A percentile compares a stretch with the other conserved stretches of the same genome.
Evolutionary conservation across 1,140 invertebrate species (phyloP).

Genomic region (Atta colombica): DNA sequence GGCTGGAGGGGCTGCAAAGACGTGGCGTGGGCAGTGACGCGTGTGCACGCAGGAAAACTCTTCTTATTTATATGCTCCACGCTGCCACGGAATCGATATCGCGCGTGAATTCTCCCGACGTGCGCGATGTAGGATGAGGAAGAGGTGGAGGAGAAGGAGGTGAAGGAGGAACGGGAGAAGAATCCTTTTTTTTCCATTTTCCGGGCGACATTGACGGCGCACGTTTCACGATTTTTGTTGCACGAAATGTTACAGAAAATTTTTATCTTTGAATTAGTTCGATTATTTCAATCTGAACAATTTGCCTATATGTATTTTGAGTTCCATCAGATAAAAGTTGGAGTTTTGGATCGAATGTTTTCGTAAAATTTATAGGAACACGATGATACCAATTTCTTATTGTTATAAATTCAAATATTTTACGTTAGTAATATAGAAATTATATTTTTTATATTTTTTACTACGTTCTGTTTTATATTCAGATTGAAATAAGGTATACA

Average conservation of each 20-base stretch:
- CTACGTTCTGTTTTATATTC: neutral
- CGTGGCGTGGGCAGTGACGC: conserved; percentile 84
- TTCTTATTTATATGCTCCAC: conserved; percentile 85
- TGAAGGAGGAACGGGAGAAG: conserved; percentile 2
- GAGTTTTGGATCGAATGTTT: neutral
- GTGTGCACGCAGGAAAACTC: conserved; percentile 86
- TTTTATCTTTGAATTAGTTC: conserved; percentile 7
- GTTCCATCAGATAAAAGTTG: neutral
- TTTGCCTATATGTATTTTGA: neutral
- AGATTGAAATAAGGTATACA: neutral
- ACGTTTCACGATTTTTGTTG: conserved; percentile 35
- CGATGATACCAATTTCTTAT: neutral
- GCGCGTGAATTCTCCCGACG: conserved; percentile 78
- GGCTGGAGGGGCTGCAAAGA: conserved; percentile 81
- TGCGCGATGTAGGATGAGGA: conserved; percentile 18
- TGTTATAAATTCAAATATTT: conserved; percentile 2
- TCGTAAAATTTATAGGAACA: neutral
- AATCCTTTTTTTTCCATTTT: conserved; percentile 68
- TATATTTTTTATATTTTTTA: neutral
- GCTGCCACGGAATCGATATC: conserved; percentile 84
- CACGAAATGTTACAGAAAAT: conserved; percentile 12
- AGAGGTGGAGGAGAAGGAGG: conserved; percentile 44
- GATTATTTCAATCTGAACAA: neutral
- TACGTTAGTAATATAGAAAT: neutral
- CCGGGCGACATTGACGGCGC: conserved; percentile 36